Percentiles rank a stretch among this genome's conserved stretches.
These are phyloP conservation scores for Ametastegia equiseti DNA, from an alignment of 2,888 invertebrate genomes.

Conservation along the genomic window DNA sequence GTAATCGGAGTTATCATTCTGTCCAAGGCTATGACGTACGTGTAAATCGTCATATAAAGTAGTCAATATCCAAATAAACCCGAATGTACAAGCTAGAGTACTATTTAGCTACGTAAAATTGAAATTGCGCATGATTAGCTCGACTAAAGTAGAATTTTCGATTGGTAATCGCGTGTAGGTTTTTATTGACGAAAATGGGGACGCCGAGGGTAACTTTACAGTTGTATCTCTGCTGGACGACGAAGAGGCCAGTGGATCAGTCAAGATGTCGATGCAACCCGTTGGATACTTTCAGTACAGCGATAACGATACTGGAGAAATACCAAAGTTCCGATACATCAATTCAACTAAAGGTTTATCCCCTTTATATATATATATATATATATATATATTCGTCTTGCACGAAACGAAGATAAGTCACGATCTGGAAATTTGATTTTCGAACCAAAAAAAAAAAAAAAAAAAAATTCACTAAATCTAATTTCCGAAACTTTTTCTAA, in stretches of 20 bases:
- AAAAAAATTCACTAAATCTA: neutral
- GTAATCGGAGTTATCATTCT: conserved; percentile 86
- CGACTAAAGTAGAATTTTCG: conserved; percentile 7
- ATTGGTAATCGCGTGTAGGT: conserved; percentile 77
- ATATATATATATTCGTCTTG: no score
- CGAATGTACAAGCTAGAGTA: neutral
- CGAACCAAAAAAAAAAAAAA: no score
- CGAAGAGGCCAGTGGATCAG: conserved; percentile 76
- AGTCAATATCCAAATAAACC: neutral
- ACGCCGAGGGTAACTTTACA: conserved; percentile 95
- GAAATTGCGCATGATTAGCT: neutral
- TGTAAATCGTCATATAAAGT: conserved; percentile 54
- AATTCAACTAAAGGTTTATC: conserved; percentile 51
- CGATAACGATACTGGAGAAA: conserved; percentile 75
- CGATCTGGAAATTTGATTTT: neutral
- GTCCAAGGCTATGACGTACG: conserved; percentile 89
- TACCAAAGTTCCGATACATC: conserved; percentile 55
- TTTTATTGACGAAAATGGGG: conserved; percentile 91
- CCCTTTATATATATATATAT: neutral
- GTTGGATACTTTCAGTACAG: conserved; percentile 87
- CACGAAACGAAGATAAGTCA: no score
- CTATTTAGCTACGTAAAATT: neutral
- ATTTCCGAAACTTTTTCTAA: neutral
- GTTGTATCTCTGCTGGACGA: conserved; percentile 87
- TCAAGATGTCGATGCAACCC: conserved; percentile 84